These are phyloP conservation scores for Oxyruncus cristatus DNA, from an alignment of 2,113 vertebrate species.

Conservation along the genomic window DNA sequence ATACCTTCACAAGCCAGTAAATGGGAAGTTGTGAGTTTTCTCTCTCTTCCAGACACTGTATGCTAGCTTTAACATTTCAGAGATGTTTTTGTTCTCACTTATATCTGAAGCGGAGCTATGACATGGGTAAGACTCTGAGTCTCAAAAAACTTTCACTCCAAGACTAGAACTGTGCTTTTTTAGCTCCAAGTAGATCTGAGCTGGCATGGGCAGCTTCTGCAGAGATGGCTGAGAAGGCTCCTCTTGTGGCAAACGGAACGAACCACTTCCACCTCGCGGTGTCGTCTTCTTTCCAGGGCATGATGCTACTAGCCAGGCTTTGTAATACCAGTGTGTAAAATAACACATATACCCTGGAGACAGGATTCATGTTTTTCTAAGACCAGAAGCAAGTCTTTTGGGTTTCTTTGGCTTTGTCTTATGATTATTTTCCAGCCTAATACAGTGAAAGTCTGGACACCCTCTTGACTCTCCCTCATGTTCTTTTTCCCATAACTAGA, in stretches of 20 bases:
- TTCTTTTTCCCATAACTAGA: background rate
- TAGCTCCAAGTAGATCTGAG: background rate
- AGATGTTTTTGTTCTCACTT: background rate
- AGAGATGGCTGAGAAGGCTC: background rate
- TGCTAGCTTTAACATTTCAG: background rate
- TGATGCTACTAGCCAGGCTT: background rate
- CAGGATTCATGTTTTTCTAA: background rate
- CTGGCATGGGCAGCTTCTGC: background rate
- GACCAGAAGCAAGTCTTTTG: background rate
- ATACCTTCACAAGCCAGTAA: background rate
- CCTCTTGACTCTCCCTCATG: background rate
- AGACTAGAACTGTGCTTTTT: background rate
- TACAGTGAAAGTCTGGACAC: background rate
- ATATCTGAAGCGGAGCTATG: background rate
- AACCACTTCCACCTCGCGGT: background rate
- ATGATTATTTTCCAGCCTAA: background rate
- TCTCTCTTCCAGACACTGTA: background rate
- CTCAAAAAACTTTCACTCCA: background rate
- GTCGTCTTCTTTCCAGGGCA: background rate
- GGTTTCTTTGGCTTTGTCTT: background rate
- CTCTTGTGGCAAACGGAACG: background rate
- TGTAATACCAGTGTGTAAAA: background rate
- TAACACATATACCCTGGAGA: conserved; percentile 24
- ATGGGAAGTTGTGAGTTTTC: background rate
- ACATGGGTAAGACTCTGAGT: background rate